These are phyloP conservation scores for Myotis davidii DNA, from an alignment of 2,113 vertebrate genomes.

Conservation along the genomic window DNA sequence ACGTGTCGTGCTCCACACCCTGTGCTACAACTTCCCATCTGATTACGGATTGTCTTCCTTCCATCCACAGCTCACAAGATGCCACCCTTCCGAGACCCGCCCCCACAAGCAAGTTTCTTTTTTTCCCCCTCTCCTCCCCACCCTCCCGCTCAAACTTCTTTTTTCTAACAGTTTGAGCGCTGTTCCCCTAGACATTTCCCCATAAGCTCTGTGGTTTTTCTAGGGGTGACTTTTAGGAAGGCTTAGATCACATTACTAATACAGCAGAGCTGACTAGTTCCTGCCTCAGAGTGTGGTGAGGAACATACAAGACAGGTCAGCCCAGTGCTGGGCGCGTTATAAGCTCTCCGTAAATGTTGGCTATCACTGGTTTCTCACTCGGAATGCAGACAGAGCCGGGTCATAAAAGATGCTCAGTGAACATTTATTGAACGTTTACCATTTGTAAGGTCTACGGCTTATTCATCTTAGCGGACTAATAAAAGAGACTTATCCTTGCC, in stretches of 20 bases:
- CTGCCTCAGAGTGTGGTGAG: not conserved
- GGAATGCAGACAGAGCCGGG: not conserved
- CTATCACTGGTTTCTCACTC: not conserved
- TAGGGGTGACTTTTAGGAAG: not conserved
- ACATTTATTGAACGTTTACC: not conserved
- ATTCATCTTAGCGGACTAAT: slow-evolving; percentile 31
- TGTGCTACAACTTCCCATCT: not conserved
- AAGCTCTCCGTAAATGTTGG: not conserved
- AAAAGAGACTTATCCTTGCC: slow-evolving; percentile 15
- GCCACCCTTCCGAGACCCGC: not conserved
- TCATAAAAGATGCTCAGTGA: not conserved
- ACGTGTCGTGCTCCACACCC: not conserved
- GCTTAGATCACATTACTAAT: not conserved
- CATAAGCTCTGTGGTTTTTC: not conserved
- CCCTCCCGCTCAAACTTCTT: not conserved
- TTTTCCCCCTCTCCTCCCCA: not conserved
- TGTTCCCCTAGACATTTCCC: not conserved
- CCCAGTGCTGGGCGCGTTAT: not conserved
- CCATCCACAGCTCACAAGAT: not conserved
- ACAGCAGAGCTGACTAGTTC: not conserved
- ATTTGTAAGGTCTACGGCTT: not conserved
- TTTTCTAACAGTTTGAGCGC: not conserved
- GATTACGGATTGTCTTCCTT: not conserved
- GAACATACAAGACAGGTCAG: not conserved
- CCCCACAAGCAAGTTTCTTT: not conserved